A percentile compares a stretch with the other conserved stretches of the same genome.
phyloP scores from a whole-genome alignment of 2,888 invertebrate species.

The Halictus ligatus region DNA sequence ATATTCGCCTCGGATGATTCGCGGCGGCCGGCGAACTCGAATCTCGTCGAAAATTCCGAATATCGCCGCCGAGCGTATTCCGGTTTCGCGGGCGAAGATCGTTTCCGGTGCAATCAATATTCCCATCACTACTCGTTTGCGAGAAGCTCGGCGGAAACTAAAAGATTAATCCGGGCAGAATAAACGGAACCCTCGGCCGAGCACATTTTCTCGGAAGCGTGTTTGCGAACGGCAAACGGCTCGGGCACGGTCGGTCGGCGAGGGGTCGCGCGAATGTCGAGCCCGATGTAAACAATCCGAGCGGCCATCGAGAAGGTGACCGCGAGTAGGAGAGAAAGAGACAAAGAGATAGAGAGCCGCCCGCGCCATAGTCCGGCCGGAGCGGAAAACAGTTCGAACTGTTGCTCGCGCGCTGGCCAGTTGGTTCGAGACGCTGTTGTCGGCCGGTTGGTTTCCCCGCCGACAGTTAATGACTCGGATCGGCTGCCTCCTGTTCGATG shows the following conservation, averaged over 20 bases:
- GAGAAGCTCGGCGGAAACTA: too few relatives aligned
- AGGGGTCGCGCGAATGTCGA: not conserved
- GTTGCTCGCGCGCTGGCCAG: not conserved
- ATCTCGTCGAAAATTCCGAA: not conserved
- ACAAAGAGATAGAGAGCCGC: too few relatives aligned
- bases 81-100: not conserved
- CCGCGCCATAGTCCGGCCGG: not conserved
- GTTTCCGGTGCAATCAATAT: not conserved
- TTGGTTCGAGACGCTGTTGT: not conserved
- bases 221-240: not conserved
- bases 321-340: too few relatives aligned
- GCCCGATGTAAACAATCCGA: not conserved
- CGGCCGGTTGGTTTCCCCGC: conserved; percentile 29
- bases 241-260: not conserved
- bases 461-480: conserved; percentile 38
- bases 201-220: not conserved
- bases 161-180: too few relatives aligned
- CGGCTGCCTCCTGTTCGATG: conserved; percentile 23
- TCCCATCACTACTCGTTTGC: not conserved
- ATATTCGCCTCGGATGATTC: not conserved
- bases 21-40: not conserved
- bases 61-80: not conserved
- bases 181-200: too few relatives aligned
- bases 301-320: not conserved
- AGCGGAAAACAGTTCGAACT: not conserved